Evolutionary conservation across 2,113 vertebrate genomes (phyloP).

Genomic region (Crypturellus undulatus): DNA sequence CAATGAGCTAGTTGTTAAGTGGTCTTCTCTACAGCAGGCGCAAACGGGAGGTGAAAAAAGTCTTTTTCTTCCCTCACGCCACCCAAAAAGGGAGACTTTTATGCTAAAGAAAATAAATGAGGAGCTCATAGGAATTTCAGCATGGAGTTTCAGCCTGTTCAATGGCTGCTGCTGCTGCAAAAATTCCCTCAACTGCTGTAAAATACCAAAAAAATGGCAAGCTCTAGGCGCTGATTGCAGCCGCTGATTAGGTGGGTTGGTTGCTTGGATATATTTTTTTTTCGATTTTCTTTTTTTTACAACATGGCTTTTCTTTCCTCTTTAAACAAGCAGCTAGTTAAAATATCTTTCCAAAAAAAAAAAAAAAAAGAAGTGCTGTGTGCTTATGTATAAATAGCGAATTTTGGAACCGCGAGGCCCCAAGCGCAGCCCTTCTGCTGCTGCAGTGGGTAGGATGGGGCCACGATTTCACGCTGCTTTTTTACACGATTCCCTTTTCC

Average conservation of each 20-base stretch:
- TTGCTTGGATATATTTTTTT: neutral
- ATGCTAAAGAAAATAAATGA: conserved; percentile 24
- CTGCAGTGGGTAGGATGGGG: neutral
- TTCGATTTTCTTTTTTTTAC: conserved; percentile 15
- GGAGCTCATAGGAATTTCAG: conserved; percentile 34
- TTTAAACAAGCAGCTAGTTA: conserved; percentile 12
- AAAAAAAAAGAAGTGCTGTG: neutral
- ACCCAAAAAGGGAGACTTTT: conserved; percentile 43
- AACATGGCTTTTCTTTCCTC: conserved; percentile 45
- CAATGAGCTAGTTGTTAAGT: conserved; percentile 27
- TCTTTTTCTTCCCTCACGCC: neutral
- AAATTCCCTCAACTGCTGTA: conserved; percentile 49
- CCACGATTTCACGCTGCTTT: neutral
- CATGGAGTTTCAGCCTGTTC: conserved; percentile 42
- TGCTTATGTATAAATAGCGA: neutral
- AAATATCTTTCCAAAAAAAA: neutral
- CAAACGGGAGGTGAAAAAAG: neutral
- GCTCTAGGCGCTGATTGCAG: neutral
- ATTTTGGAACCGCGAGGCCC: neutral
- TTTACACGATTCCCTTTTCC: neutral
- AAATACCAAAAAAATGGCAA: conserved; percentile 30
- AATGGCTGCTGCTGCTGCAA: conserved; percentile 12
- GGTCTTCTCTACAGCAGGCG: conserved; percentile 41
- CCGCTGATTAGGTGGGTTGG: conserved; percentile 23
- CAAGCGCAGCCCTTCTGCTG: neutral